Base-by-base conservation (phyloP, 1,140 invertebrate genomes). In the Sweltsa coloradensis region DNA sequence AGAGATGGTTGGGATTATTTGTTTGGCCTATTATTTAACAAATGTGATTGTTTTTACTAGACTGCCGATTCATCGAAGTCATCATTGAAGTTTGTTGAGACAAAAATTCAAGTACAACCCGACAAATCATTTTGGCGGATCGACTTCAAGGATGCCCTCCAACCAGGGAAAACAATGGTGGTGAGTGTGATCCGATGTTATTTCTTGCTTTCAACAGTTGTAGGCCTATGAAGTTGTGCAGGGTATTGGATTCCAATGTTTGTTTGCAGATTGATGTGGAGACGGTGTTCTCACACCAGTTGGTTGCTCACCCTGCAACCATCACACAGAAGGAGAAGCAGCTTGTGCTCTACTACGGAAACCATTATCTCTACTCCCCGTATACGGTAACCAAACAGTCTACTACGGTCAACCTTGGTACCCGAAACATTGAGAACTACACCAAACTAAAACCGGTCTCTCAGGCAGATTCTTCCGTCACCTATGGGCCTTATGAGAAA, bases 311-410 rank as follows among this genome's bases (percentile, higher is more conserved):
- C 66, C 95, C 95, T 1, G 78, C 77, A 14, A 72, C 82, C 56
- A 95, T 98, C 47, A 76, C 76, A 0, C 95, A 97, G 62, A 81
- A 86, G 51, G 93, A 97, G 57, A 92, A 92, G 55, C 95, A 98
- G 63, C 68, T 95, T 43, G 88, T 97, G 1, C 77, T 81, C 52
- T 96, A 85, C 58, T 74, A 66, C 45, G 91, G 89, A 24, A 93
- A 85, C 57, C 69, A 88, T 39, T 90, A 92, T 61, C 71, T 85
- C 6, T 94, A 79, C 59, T 80, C 83, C 1, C 88, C 89, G 1
- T 97, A 97, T 61, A 57, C 63, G 41, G 81, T 87, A 0, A 62
- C 56, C 2, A 81, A 81, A 19, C 90, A 96, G 64, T 89, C 80
- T 47, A 91, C 91, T 0, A 79, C 71, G 18, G 74, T 96, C 7